These are phyloP conservation scores for Caenorhabditis uteleia DNA, from an alignment of 2,888 invertebrate genomes.

Conservation along the genomic window DNA sequence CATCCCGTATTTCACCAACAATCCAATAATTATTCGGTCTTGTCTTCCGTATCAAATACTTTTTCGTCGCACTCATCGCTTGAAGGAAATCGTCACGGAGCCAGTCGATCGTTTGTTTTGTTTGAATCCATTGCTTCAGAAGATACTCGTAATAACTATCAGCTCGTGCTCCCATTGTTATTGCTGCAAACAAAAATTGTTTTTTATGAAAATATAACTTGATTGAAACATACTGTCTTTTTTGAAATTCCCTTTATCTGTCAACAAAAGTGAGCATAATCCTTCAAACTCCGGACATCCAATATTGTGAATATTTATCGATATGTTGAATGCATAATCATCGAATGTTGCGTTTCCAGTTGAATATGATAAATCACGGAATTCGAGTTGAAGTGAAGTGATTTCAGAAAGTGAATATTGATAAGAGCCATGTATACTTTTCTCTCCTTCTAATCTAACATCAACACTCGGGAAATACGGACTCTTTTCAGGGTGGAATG, in stretches of 20 bases:
- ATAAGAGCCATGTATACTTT: no score
- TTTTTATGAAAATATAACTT: constrained; percentile 74
- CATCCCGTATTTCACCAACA: constrained; percentile 86
- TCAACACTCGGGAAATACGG: constrained; percentile 86
- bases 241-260: constrained; percentile 85
- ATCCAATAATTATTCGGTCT: constrained; percentile 83
- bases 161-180: constrained; percentile 93
- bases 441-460: constrained; percentile 91
- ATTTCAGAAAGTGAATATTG: constrained; percentile 83
- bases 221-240: constrained; percentile 70
- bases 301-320: constrained; percentile 83
- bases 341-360: constrained; percentile 84
- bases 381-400: constrained; percentile 93
- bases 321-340: constrained; percentile 83
- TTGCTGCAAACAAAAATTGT: constrained; percentile 76
- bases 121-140: constrained; percentile 96
- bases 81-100: constrained; percentile 60
- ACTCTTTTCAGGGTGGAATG: constrained; percentile 47
- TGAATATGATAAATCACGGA: constrained; percentile 85
- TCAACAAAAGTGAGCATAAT: constrained; percentile 95
- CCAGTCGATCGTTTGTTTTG: constrained; percentile 78
- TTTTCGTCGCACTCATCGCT: constrained; percentile 57
- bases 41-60: constrained; percentile 72
- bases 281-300: constrained; percentile 83
- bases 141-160: constrained; percentile 99